phyloP scores from a whole-genome alignment of 2,113 vertebrate genomes.

The Seriola dumerili region DNA sequence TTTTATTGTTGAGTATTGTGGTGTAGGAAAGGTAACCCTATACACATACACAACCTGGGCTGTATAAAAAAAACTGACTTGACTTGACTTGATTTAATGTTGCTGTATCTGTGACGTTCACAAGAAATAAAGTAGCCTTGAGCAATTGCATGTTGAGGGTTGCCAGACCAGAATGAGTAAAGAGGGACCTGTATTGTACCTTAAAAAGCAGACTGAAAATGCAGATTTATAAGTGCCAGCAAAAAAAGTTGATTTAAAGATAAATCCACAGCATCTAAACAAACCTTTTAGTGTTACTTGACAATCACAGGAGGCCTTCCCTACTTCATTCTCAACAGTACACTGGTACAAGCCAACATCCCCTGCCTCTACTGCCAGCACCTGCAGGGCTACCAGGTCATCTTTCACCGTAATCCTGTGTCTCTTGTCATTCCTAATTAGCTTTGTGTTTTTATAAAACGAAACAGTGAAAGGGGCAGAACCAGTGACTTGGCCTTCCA shows the following conservation, averaged over 20 bases:
- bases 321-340: constrained; percentile 93
- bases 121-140: no score
- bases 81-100: no score
- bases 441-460: constrained; percentile 93
- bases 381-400: constrained; percentile 88
- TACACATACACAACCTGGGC: no score
- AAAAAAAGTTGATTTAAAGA: background rate
- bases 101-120: no score
- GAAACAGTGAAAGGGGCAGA: constrained; percentile 92
- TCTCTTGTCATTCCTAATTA: constrained; percentile 91
- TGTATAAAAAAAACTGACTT: no score
- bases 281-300: constrained; percentile 93
- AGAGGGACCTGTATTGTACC: background rate
- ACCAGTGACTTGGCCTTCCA: constrained; percentile 92
- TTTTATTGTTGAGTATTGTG: background rate
- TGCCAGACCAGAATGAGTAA: background rate
- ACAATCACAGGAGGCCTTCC: constrained; percentile 89
- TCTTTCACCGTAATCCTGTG: constrained; percentile 91
- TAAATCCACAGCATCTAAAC: constrained; percentile 75
- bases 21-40: no score
- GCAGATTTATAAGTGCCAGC: background rate
- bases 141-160: background rate
- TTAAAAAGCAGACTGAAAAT: background rate
- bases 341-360: constrained; percentile 94
- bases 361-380: constrained; percentile 90